Base-by-base conservation (phyloP, 2,888 invertebrate genomes). In the Himalopsyche tibetana region DNA sequence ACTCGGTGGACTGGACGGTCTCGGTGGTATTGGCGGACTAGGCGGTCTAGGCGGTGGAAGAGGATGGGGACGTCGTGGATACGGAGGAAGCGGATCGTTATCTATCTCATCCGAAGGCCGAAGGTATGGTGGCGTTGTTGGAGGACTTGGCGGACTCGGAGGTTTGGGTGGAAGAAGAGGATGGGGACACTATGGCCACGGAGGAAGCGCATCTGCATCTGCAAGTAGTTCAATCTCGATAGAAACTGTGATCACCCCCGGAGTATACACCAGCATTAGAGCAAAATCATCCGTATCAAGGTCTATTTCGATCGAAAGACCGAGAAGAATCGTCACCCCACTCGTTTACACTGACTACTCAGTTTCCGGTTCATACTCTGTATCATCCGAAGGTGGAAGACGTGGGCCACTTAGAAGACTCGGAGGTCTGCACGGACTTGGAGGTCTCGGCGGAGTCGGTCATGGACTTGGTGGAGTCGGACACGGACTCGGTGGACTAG, bases 221-320 rank as follows among this genome's bases (percentile, higher is more conserved):
- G 56, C 63, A 8, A 86, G 86, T 38, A 5, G 17, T 9, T 86
- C 86, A 2, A 45, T 86, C 28, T 83, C 83, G 5, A 79, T 86
- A 12, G 83, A 86, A 83, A 80, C 55, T 11, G 19, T 79, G 56
- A 80, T 85, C 36, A 63, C n/a, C 9, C 85, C 85, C n/a, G 51
- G 55, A 19, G 19, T 63, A 4, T 19, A 28, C 19, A 63, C 63
- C 15, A 63, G 63, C 19, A 63, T 63, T 11, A n/a, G 28, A n/a
- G 63, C 38, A 63, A 19, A n/a, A 19, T n/a, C 28, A 19, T 51
- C 79, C 1, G 17, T n/a, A 55, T 85, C 82, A 0, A 42, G 63
- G 12, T 82, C 82, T 5, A 38, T 55, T 38, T 55, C 55, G 4
- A 28, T 82, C 38, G 42, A 80, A 36, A 38, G 80, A 36, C 42